Conservation (phyloP, 2,888 invertebrate species). For the Mamestra brassicae region DNA sequence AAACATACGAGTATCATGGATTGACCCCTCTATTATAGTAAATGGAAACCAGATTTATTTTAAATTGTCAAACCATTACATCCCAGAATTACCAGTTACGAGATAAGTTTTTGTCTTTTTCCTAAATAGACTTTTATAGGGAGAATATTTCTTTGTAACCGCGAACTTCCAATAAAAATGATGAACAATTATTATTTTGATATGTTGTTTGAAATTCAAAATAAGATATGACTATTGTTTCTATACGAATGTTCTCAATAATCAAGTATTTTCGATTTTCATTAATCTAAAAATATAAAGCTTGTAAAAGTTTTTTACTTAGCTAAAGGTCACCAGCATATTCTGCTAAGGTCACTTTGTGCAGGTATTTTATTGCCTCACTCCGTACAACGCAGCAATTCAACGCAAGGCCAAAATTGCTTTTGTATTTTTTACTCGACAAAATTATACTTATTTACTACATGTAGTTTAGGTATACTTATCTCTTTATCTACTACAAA, state of each 20-base stretch:
- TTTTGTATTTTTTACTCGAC: conserved; percentile 79
- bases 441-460: conserved; percentile 75
- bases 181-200: neutral
- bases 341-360: conserved; percentile 87
- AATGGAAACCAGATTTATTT: conserved; percentile 12
- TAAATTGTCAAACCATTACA: conserved; percentile 15
- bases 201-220: neutral
- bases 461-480: conserved; percentile 66
- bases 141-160: neutral
- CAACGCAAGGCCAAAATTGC: conserved; percentile 86
- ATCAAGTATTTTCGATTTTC: conserved; percentile 58
- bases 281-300: conserved; percentile 72
- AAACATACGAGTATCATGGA: conserved; percentile 28
- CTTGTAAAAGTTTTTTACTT: conserved; percentile 82
- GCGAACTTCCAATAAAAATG: conserved; percentile 14
- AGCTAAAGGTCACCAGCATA: conserved; percentile 84
- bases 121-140: neutral
- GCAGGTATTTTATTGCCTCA: conserved; percentile 87
- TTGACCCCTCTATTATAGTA: conserved; percentile 20
- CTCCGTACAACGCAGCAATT: conserved; percentile 83
- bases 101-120: neutral
- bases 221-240: neutral
- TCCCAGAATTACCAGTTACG: conserved; percentile 1
- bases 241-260: conserved; percentile 10
- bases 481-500: conserved; percentile 56